Base-by-base conservation (phyloP, 2,113 vertebrate species). In the Antechinus flavipes region DNA sequence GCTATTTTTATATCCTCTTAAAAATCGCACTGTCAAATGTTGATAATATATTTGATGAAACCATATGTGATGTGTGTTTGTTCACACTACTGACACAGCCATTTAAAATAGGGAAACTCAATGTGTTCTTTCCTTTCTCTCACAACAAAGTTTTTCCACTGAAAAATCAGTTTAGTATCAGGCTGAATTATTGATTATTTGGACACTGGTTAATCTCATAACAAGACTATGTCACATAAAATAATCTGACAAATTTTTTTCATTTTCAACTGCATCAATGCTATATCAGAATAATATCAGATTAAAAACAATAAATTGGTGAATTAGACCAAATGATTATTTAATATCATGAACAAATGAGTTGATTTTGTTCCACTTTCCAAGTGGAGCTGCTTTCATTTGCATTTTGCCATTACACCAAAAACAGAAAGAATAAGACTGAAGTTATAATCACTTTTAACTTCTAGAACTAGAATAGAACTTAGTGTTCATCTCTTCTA, bases 1-100 rank as follows among this genome's bases (percentile, higher is more conserved):
- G 53, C 94, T 42, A 95, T 97, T 97, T 97, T 94, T 90, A 46
- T 89, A 90, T 94, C 89, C 96, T 89, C 9, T 76, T 84, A 42
- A 84, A 95, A 42, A 97, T 90, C 84, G 53, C 54, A 93, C 96
- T n/a, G 61, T 2, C 16, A 42, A 42, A 16, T 76, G n/a, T 84
- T 84, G 68, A 8, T 42, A 42, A 42, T 84, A 84, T 84, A 22
- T 22, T 84, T 84, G 68, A 7, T 84, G 68, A 84, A 84, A 84
- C 61, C 4, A 14, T 68, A 68, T 68, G 30, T 68, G 58, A 68
- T 68, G 12, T 68, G 30, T 68, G 61, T 35, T 35, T 35, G 30
- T 68, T 84, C 68, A 23, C 68, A 42, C n/a, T 23, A 84, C 35
- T 16, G 61, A 84, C 16, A 22, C 19, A 84, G 19, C 68, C 68